phyloP scores from a whole-genome alignment of 2,797 vertebrate species.

The Xyrichtys novacula region DNA sequence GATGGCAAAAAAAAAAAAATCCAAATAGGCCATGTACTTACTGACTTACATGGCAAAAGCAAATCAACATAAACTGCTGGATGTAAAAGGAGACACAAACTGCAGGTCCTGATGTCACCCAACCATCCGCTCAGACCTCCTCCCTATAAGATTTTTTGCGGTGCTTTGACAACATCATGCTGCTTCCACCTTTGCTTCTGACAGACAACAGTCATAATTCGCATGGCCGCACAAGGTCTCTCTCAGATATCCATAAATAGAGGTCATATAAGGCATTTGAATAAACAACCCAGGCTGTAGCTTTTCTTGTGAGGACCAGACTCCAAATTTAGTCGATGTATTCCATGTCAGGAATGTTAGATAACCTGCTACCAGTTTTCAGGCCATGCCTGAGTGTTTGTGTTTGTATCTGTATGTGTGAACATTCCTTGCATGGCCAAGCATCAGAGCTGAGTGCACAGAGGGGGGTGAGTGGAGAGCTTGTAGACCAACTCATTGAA shows the following conservation, averaged over 20 bases:
- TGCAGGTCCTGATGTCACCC: conserved; percentile 39
- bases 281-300: conserved; percentile 48
- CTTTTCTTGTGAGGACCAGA: conserved; percentile 37
- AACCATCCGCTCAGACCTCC: conserved; percentile 39
- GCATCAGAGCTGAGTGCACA: conserved; percentile 65
- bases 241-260: conserved; percentile 58
- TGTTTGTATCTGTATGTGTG: conserved; percentile 74
- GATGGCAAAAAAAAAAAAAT: too few species aligned
- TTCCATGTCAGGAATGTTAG: conserved; percentile 70
- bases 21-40: too few species aligned
- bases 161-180: conserved; percentile 54
- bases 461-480: conserved; percentile 62
- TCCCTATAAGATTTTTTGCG: conserved; percentile 38
- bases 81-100: conserved; percentile 28
- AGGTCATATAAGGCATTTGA: conserved; percentile 55
- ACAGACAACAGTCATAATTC: conserved; percentile 75
- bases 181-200: conserved; percentile 63
- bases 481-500: conserved; percentile 75
- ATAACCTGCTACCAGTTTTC: conserved; percentile 73
- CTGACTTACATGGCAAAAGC: too few species aligned
- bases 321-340: conserved; percentile 63
- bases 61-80: conserved; percentile 32
- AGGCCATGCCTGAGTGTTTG: conserved; percentile 62
- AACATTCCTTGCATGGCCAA: conserved; percentile 77
- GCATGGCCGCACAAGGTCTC: conserved; percentile 49